Conservation (phyloP, 2,888 invertebrate species). For the Serripes groenlandicus region DNA sequence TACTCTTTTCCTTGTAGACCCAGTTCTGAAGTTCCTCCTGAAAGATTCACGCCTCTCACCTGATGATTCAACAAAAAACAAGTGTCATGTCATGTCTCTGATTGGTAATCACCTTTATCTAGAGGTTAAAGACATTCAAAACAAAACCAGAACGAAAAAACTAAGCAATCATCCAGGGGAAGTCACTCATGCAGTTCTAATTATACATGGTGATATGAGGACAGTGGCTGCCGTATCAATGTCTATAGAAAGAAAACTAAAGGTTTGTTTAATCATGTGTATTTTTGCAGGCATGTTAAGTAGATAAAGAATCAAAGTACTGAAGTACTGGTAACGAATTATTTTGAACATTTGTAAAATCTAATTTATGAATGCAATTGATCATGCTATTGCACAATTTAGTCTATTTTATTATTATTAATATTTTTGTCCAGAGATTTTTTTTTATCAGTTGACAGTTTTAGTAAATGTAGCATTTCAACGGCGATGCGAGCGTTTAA, state of each 20-base stretch:
- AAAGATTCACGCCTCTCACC: not conserved
- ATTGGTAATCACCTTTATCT: constrained; percentile 20
- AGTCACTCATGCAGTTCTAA: constrained; percentile 10
- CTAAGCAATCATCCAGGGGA: not conserved
- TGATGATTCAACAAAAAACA: not conserved
- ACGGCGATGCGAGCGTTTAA: no score
- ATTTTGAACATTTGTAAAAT: no score
- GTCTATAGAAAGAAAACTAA: not conserved
- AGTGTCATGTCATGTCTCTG: constrained; percentile 11
- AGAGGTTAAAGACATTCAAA: constrained; percentile 1
- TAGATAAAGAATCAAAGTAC: no score
- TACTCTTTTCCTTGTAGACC: constrained; percentile 2
- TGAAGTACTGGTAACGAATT: no score
- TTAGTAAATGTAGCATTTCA: no score
- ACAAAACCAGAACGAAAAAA: not conserved
- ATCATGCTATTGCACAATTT: no score
- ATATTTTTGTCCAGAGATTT: no score
- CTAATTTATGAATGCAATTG: no score
- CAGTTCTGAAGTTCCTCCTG: constrained; percentile 21
- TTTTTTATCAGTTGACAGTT: no score
- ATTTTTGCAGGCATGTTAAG: no score
- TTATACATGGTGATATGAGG: constrained; percentile 15
- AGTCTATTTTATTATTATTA: no score
- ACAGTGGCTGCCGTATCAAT: constrained; percentile 21
- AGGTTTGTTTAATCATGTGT: no score